Conservation (phyloP, 2,797 vertebrate species). For the Takifugu ocellatus region DNA sequence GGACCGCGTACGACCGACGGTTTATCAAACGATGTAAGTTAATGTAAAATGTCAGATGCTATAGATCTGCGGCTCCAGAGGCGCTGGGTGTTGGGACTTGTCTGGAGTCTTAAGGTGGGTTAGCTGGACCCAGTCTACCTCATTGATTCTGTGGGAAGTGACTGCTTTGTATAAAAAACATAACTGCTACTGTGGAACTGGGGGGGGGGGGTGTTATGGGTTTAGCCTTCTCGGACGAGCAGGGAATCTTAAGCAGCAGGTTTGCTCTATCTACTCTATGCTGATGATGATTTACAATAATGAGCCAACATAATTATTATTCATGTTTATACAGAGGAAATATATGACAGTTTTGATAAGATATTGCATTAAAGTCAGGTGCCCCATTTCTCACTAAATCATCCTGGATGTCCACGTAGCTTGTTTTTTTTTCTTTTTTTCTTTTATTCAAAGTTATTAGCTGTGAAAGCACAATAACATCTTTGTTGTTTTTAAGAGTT, state of each 20-base stretch:
- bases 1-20: conserved; percentile 66
- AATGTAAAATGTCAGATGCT: conserved; percentile 62
- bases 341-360: conserved; percentile 74
- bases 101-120: conserved; percentile 76
- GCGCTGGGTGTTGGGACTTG: conserved; percentile 68
- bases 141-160: conserved; percentile 81
- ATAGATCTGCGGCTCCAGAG: conserved; percentile 69
- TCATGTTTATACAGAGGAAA: conserved; percentile 76
- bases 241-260: conserved; percentile 83
- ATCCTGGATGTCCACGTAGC: conserved; percentile 68
- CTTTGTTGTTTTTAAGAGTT: conserved; percentile 25
- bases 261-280: conserved; percentile 81
- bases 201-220: conserved; percentile 63
- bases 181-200: conserved; percentile 80
- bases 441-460: conserved; percentile 54
- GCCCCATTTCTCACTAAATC: conserved; percentile 63
- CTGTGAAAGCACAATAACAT: conserved; percentile 74
- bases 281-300: conserved; percentile 76
- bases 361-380: conserved; percentile 74
- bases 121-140: conserved; percentile 83
- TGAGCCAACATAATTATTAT: conserved; percentile 76
- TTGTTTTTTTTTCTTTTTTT: conserved; percentile 26
- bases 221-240: conserved; percentile 80
- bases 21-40: conserved; percentile 44
- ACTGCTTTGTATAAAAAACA: conserved; percentile 82